phyloP scores from a whole-genome alignment of 2,888 invertebrate genomes.

The Philaethria dido region DNA sequence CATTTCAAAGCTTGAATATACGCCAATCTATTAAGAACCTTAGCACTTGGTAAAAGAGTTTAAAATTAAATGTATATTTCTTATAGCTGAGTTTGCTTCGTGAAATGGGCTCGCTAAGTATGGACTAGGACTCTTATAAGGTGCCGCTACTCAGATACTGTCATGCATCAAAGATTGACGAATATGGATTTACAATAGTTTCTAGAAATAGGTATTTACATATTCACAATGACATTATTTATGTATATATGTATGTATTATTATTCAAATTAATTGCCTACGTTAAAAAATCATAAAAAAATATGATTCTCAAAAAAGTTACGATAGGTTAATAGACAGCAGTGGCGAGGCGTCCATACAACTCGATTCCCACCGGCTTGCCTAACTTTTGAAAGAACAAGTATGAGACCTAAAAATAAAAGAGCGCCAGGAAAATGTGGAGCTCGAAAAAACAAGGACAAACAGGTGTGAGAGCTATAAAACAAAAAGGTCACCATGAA shows the following conservation, averaged over 20 bases:
- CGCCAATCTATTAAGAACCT: constrained; percentile 16
- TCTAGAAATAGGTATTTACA: not conserved
- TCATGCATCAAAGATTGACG: constrained; percentile 41
- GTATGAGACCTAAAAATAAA: no score
- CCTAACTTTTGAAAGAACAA: no score
- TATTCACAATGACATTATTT: not conserved
- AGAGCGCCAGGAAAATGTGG: no score
- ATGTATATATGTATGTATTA: not conserved
- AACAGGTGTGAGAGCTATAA: no score
- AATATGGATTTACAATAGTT: constrained; percentile 25
- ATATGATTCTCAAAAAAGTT: no score
- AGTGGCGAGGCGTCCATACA: no score
- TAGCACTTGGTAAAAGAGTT: not conserved
- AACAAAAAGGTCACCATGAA: no score
- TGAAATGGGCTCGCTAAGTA: constrained; percentile 43
- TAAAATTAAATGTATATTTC: constrained; percentile 11
- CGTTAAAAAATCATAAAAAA: not conserved
- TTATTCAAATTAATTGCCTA: not conserved
- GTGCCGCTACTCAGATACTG: constrained; percentile 44
- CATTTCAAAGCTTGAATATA: not conserved
- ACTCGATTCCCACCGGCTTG: no score
- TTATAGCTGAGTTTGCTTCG: constrained; percentile 42
- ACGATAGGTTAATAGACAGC: no score
- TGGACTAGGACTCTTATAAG: constrained; percentile 45
- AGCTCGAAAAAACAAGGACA: no score